phyloP scores from a whole-genome alignment of 2,797 vertebrate species.

The Pipistrellus pipistrellus region DNA sequence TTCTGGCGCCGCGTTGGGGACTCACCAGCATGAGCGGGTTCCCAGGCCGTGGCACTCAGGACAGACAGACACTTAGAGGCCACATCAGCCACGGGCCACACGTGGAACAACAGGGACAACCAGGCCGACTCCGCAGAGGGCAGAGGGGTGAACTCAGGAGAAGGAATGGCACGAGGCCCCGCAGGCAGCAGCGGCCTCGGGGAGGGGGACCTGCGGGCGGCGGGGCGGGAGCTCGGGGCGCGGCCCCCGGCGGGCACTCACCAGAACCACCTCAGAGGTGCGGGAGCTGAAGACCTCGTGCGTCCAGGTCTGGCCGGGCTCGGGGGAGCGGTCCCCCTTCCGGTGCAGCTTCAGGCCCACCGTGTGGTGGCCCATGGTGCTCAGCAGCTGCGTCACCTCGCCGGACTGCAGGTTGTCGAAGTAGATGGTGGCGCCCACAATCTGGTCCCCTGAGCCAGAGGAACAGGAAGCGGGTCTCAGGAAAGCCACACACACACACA shows the following conservation, averaged over 20 bases:
- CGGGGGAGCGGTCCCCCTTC: conserved; percentile 93
- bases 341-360: conserved; percentile 97
- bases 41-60: neutral
- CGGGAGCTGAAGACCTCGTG: conserved; percentile 77
- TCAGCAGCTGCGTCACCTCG: conserved; percentile 94
- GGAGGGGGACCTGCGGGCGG: neutral
- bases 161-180: neutral
- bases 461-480: neutral
- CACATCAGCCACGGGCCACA: neutral
- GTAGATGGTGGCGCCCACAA: conserved; percentile 97
- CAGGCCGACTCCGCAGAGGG: neutral
- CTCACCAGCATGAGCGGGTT: neutral
- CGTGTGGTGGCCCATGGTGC: conserved; percentile 94
- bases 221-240: neutral
- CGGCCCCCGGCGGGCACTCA: conserved; percentile 82
- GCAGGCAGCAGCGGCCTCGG: neutral
- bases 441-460: conserved; percentile 93
- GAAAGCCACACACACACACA: neutral
- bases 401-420: conserved; percentile 96
- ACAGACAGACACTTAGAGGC: neutral
- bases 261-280: conserved; percentile 94
- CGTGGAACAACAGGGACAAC: neutral
- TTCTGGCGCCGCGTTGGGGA: neutral
- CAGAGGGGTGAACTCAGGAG: neutral
- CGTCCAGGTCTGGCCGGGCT: conserved; percentile 87